Percentiles rank a stretch among this genome's conserved stretches.
phyloP scores from a whole-genome alignment of 2,888 invertebrate genomes.

The Kryphioiulus occultus region DNA sequence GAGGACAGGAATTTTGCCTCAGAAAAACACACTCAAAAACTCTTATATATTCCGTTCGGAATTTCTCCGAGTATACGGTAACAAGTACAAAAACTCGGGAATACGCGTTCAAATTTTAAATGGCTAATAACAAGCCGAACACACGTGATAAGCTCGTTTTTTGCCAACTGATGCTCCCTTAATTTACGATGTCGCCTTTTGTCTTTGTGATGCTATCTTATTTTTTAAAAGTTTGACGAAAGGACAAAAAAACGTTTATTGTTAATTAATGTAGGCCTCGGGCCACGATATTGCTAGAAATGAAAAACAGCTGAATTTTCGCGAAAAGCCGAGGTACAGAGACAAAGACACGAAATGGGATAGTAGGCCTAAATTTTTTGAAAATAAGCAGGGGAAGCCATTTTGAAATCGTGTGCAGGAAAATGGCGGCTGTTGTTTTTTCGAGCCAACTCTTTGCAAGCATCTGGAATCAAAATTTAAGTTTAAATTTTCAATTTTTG shows the following conservation, averaged over 20 bases:
- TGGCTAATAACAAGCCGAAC: background rate
- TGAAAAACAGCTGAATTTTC: background rate
- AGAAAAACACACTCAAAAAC: background rate
- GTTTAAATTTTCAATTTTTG: background rate
- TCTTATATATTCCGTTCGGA: background rate
- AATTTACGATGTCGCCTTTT: slow-evolving; percentile 39
- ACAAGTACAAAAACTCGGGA: background rate
- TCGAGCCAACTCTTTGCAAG: background rate
- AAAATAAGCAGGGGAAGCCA: background rate
- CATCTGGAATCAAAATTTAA: background rate
- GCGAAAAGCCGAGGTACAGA: background rate
- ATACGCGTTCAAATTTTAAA: slow-evolving; percentile 25
- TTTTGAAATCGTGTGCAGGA: background rate
- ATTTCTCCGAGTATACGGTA: background rate
- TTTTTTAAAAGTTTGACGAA: background rate
- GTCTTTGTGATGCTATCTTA: slow-evolving; percentile 32
- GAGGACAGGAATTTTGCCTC: background rate
- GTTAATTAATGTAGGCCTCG: slow-evolving; percentile 28
- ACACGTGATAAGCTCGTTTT: background rate
- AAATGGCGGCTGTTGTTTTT: slow-evolving; percentile 28
- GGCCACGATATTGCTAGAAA: background rate
- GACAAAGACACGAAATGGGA: background rate
- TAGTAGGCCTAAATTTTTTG: background rate
- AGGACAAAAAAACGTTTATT: background rate
- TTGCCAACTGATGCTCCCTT: background rate